Evolutionary conservation across 2,113 vertebrate species (phyloP).

Genomic region (Passer montanus): DNA sequence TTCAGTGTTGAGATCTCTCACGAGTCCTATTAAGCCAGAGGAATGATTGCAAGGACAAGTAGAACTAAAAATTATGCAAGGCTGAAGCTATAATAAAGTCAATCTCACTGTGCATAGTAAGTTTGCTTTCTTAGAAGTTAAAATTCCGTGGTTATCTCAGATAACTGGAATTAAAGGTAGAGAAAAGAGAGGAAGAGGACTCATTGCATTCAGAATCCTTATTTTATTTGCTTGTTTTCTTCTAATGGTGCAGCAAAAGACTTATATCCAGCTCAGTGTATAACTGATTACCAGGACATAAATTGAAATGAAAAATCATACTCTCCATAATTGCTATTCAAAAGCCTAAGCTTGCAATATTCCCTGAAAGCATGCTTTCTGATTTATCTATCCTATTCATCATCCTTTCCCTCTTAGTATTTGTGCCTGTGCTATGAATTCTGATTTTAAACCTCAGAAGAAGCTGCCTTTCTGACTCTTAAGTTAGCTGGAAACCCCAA

Average conservation of each 20-base stretch:
- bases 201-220: neutral
- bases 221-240: slow-evolving; percentile 8
- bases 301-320: slow-evolving; percentile 19
- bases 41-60: neutral
- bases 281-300: slow-evolving; percentile 7
- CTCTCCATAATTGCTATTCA: neutral
- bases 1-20: neutral
- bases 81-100: neutral
- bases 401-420: neutral
- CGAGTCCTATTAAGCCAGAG: neutral
- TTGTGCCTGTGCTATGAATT: neutral
- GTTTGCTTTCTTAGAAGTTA: neutral
- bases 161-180: neutral
- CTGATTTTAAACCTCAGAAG: neutral
- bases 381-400: slow-evolving; percentile 3
- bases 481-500: neutral
- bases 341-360: slow-evolving; percentile 4
- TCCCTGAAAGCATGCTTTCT: neutral
- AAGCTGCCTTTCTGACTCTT: neutral
- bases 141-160: neutral
- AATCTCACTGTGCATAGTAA: neutral
- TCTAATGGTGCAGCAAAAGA: neutral
- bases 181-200: neutral
- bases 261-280: neutral
- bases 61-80: neutral